Evolutionary conservation across 2,888 invertebrate genomes (phyloP), one percentile per base, ranked within the genome.

Genomic region (Branchipolynoe longqiensis): DNA sequence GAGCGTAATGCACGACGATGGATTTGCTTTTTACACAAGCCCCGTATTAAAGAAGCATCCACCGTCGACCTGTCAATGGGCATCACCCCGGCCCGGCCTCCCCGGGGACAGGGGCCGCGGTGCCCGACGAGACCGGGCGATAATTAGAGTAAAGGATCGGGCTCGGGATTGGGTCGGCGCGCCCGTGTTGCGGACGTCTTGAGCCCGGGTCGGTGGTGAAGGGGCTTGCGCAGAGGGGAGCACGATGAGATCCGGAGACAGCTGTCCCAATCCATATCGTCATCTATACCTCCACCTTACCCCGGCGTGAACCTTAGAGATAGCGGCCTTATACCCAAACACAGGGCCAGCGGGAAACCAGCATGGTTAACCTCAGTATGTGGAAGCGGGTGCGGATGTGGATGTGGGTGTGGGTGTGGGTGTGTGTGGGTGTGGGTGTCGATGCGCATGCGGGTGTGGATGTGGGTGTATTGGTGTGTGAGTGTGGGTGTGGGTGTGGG

Each of bases 71-170:
- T 69, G 69, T 69, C 69, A 69, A 69, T 69, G n/a, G 69, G 69
- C 4, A n/a, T n/a, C n/a, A n/a, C n/a, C n/a, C 18, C 38, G 36
- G 69, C 38, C 69, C 36, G 38, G 18, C 69, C 69, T 25, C 58
- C 58, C n/a, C 4, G 18, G 22, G 69, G 38, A 3, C 69, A 33
- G 38, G 58, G 62, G 69, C 36, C 69, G 18, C 22, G 69, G 69
- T 8, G 12, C 22, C 58, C 58, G 58, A 25, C 14, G 4, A 8
- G n/a, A 22, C n/a, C 38, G 69, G 38, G 69, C 69, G 69, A 69
- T 69, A 69, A 69, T 69, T 69, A 69, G 69, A n/a, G 69, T 69
- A 69, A 69, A 69, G 69, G 69, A 69, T 69, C 69, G 69, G 69
- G 36, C 36, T n/a, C 8, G 69, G 69, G 69, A 38, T 36, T 69